phyloP scores from a whole-genome alignment of 2,888 invertebrate species.

The Pediacus dermestoides region DNA sequence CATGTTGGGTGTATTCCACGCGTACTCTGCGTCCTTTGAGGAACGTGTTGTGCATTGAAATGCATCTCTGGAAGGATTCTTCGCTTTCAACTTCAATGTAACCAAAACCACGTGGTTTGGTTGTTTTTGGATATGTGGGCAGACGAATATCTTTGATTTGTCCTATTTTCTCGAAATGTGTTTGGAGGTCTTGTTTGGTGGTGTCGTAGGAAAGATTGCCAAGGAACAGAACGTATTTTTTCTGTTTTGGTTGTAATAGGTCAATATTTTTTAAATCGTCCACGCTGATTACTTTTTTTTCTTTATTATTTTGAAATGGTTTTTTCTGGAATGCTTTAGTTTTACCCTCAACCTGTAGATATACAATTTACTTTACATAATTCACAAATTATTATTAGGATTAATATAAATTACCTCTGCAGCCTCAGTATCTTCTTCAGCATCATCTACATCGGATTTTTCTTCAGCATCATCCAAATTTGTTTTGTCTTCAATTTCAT shows the following conservation, averaged over 20 bases:
- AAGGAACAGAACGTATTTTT: constrained; percentile 49
- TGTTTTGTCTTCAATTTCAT: constrained; percentile 22
- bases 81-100: constrained; percentile 49
- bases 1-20: constrained; percentile 47
- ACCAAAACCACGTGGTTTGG: constrained; percentile 48
- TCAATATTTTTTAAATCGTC: constrained; percentile 24
- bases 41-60: constrained; percentile 48
- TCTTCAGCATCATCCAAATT: constrained; percentile 21
- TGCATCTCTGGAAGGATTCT: constrained; percentile 49
- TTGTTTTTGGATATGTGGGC: constrained; percentile 40
- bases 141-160: constrained; percentile 46
- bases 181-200: constrained; percentile 44
- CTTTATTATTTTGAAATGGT: constrained; percentile 9
- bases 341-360: too few species aligned
- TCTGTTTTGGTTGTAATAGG: constrained; percentile 20
- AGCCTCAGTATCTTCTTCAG: too few species aligned
- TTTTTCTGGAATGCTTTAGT: constrained; percentile 8
- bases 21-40: constrained; percentile 48
- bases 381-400: neutral
- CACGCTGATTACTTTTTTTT: constrained; percentile 16
- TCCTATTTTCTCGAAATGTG: constrained; percentile 50
- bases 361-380: neutral
- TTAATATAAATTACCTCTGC: too few species aligned
- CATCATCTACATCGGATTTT: constrained; percentile 16
- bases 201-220: constrained; percentile 49